phyloP scores from a whole-genome alignment of 2,797 vertebrate genomes.

The Gadopsis marmoratus region DNA sequence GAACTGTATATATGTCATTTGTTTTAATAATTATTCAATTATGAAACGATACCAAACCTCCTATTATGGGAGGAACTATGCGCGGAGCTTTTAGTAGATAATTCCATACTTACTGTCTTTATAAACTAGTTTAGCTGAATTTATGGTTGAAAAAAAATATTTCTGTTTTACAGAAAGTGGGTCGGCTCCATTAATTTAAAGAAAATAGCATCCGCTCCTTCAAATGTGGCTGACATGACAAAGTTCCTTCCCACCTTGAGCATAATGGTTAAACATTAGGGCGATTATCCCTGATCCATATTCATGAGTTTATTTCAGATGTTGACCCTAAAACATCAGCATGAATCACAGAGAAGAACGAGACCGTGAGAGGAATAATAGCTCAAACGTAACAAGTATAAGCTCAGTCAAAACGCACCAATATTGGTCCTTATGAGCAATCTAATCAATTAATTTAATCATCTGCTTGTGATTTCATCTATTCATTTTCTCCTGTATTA shows the following conservation, averaged over 20 bases:
- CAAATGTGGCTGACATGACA: neutral
- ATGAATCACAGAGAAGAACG: conserved; percentile 12
- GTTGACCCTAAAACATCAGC: neutral
- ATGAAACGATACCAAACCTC: neutral
- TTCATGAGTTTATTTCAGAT: neutral
- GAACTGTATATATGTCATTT: neutral
- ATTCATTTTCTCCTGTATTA: conserved; percentile 11
- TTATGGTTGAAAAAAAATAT: neutral
- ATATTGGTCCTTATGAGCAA: neutral
- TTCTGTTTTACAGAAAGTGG: neutral
- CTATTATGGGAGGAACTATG: neutral
- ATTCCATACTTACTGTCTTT: neutral
- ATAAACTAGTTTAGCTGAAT: neutral
- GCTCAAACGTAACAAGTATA: conserved; percentile 3
- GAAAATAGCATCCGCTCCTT: neutral
- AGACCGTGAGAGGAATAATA: neutral
- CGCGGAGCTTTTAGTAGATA: neutral
- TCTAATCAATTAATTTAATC: conserved; percentile 14
- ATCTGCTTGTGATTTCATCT: conserved; percentile 1
- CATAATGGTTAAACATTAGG: neutral
- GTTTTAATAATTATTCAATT: neutral
- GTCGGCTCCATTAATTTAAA: neutral
- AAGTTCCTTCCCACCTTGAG: neutral
- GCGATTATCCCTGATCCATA: neutral
- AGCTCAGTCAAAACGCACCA: neutral